phyloP scores from a whole-genome alignment of 2,797 vertebrate genomes.

The Pipistrellus nathusii region DNA sequence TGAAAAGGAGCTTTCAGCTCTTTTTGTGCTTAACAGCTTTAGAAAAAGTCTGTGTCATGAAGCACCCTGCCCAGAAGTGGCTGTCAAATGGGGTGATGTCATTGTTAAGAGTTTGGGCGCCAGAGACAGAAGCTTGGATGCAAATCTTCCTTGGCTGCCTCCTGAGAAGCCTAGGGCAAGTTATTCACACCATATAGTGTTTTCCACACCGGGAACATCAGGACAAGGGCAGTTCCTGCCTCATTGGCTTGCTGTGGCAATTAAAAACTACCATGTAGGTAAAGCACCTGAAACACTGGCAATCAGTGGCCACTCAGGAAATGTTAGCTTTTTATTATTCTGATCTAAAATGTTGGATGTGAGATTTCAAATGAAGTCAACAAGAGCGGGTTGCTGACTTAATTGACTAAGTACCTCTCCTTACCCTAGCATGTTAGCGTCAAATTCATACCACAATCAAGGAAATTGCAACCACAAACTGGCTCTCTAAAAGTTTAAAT shows the following conservation, averaged over 20 bases:
- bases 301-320: not conserved
- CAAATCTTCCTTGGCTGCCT: not conserved
- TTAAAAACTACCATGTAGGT: not conserved
- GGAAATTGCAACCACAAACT: not conserved
- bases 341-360: not conserved
- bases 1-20: not conserved
- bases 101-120: not conserved
- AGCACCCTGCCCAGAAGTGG: not conserved
- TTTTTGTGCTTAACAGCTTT: constrained; percentile 33
- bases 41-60: constrained; percentile 37
- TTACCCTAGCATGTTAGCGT: not conserved
- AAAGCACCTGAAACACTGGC: not conserved
- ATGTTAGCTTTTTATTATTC: not conserved
- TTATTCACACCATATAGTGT: not conserved
- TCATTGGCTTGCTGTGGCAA: not conserved
- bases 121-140: not conserved
- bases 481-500: not conserved
- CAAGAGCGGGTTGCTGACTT: not conserved
- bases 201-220: not conserved
- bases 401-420: not conserved
- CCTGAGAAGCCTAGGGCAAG: not conserved
- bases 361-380: constrained; percentile 42
- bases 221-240: not conserved
- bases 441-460: not conserved
- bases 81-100: not conserved